Conservation (phyloP, 1,140 invertebrate species). For the Yoshiicerus persimilis region DNA sequence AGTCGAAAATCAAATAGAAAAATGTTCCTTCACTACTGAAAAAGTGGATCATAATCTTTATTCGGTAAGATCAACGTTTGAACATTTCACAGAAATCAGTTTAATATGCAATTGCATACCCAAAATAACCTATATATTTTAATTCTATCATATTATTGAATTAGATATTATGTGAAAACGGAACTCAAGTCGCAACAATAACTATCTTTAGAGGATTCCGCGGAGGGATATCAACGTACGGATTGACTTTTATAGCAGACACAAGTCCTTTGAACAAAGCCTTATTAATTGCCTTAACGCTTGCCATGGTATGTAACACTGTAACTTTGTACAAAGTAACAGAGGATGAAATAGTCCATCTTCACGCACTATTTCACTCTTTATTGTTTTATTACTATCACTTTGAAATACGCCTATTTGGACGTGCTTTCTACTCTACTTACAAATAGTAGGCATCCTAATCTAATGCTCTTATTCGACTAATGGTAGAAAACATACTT, state of each 20-base stretch:
- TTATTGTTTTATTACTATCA: not conserved
- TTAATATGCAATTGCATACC: not conserved
- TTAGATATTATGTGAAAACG: constrained; percentile 14
- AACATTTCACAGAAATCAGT: not conserved
- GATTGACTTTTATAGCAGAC: constrained; percentile 23
- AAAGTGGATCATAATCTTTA: not conserved
- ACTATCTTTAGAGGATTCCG: constrained; percentile 28
- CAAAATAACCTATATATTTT: too few relatives aligned
- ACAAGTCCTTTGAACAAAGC: constrained; percentile 26
- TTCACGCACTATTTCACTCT: not conserved
- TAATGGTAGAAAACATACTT: too few relatives aligned
- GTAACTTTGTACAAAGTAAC: too few relatives aligned
- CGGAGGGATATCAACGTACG: constrained; percentile 22
- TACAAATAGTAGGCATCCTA: too few relatives aligned
- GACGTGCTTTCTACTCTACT: not conserved
- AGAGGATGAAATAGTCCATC: not conserved
- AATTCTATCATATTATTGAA: too few relatives aligned
- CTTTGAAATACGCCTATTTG: not conserved
- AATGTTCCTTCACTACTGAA: not conserved
- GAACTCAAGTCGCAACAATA: not conserved
- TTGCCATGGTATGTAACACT: constrained; percentile 12
- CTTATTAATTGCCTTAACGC: constrained; percentile 24
- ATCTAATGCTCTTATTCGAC: too few relatives aligned
- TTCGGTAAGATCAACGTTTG: not conserved
- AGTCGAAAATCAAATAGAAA: not conserved